Evolutionary conservation across 1,140 invertebrate genomes (phyloP).

Genomic region (Drosophila gunungcola): DNA sequence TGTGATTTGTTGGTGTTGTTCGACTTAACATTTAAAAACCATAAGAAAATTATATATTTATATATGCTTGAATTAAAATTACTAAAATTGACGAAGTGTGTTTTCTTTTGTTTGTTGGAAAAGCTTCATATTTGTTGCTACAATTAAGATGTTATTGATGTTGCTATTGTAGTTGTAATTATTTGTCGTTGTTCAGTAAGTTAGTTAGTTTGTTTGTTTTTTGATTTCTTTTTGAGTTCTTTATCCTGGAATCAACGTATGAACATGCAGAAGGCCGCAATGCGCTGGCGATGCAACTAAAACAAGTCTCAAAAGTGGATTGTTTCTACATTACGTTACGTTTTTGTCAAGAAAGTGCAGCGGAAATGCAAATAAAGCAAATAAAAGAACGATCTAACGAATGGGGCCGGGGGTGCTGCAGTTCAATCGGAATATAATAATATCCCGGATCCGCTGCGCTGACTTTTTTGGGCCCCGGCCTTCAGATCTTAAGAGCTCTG

Average conservation of each 20-base stretch:
- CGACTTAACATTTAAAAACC: conserved; percentile 72
- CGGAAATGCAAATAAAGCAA: conserved; percentile 80
- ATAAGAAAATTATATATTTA: conserved; percentile 68
- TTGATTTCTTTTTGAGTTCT: conserved; percentile 23
- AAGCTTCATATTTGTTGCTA: conserved; percentile 51
- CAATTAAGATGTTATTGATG: conserved; percentile 52
- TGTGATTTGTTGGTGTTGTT: conserved; percentile 49
- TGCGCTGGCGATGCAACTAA: conserved; percentile 53
- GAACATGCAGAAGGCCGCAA: conserved; percentile 68
- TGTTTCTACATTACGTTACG: conserved; percentile 45
- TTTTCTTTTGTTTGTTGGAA: conserved; percentile 62
- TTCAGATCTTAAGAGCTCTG: conserved; percentile 18
- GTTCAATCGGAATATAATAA: background rate
- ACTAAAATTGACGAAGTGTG: conserved; percentile 85
- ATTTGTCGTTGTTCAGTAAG: conserved; percentile 50
- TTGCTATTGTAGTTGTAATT: conserved; percentile 51
- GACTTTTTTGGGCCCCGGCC: conserved; percentile 21
- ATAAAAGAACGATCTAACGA: conserved; percentile 74
- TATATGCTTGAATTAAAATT: conserved; percentile 77
- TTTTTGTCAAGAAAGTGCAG: conserved; percentile 70
- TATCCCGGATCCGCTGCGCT: conserved; percentile 20
- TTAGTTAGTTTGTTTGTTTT: conserved; percentile 29
- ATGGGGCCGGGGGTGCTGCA: conserved; percentile 12
- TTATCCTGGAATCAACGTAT: conserved; percentile 62
- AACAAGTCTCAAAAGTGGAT: conserved; percentile 50